phyloP scores from a whole-genome alignment of 2,797 vertebrate genomes.

The Lithobates sylvaticus region DNA sequence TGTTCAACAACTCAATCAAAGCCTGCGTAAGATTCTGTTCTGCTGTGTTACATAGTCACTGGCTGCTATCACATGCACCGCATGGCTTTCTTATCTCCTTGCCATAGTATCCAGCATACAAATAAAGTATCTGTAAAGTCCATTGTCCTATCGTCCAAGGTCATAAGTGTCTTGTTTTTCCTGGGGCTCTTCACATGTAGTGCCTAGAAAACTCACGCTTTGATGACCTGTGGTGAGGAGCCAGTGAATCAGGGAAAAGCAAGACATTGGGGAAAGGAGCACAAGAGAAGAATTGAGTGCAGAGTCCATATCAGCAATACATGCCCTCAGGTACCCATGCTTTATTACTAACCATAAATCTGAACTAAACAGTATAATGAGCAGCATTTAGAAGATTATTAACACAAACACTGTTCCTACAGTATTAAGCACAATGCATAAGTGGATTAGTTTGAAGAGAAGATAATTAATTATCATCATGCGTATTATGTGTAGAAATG shows the following conservation, averaged over 20 bases:
- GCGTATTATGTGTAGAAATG: neutral
- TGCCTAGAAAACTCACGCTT: constrained; percentile 38
- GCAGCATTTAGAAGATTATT: neutral
- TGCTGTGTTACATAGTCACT: neutral
- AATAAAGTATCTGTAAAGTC: constrained; percentile 5
- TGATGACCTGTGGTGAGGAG: constrained; percentile 46
- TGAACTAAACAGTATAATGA: neutral
- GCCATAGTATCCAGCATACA: constrained; percentile 10
- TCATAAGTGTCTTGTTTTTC: constrained; percentile 32
- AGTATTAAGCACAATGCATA: constrained; percentile 1
- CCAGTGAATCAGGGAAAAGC: neutral
- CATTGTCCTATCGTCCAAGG: constrained; percentile 37
- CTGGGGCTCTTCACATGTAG: constrained; percentile 40
- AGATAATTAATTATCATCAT: neutral
- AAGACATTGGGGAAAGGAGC: neutral
- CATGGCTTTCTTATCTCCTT: neutral
- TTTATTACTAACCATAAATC: constrained; percentile 39
- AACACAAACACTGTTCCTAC: neutral
- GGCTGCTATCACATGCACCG: constrained; percentile 10
- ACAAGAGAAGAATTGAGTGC: constrained; percentile 39
- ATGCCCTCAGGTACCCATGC: constrained; percentile 28
- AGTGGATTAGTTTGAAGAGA: neutral
- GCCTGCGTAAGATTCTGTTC: no score
- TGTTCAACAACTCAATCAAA: no score
- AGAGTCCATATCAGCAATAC: neutral